Evolutionary conservation across 2,113 vertebrate genomes (phyloP).

Genomic region (Mus pahari): DNA sequence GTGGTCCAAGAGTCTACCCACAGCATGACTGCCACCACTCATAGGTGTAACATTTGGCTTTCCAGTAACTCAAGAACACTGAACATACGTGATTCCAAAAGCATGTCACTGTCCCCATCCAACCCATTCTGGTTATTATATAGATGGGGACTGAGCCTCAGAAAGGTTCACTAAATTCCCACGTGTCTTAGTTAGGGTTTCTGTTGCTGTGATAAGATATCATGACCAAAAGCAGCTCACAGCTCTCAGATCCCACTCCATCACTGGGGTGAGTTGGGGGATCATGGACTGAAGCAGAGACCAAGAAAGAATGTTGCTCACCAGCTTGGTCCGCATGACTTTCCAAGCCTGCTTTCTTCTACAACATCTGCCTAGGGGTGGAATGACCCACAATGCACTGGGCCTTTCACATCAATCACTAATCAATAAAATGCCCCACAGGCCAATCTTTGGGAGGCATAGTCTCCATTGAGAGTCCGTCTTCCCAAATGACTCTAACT

Average conservation of each 20-base stretch:
- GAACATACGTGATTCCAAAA: background rate
- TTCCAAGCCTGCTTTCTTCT: background rate
- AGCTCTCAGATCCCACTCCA: no score
- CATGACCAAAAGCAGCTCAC: background rate
- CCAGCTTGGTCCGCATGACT: background rate
- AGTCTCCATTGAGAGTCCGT: background rate
- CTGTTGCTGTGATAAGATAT: background rate
- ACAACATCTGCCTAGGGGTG: background rate
- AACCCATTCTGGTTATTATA: background rate
- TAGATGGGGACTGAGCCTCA: background rate
- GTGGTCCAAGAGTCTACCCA: background rate
- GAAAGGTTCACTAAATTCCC: background rate
- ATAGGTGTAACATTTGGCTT: background rate
- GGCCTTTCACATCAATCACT: no score
- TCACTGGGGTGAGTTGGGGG: background rate
- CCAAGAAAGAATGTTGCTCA: background rate
- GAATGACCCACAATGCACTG: background rate
- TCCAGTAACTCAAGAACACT: background rate
- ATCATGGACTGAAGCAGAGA: background rate
- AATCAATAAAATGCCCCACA: background rate
- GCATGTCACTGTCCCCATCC: background rate
- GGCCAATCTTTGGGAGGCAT: background rate
- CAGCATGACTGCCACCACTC: background rate
- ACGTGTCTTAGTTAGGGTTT: background rate
- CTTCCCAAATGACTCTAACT: background rate